phyloP scores from a whole-genome alignment of 2,113 vertebrate species.

The Oncorhynchus masou region DNA sequence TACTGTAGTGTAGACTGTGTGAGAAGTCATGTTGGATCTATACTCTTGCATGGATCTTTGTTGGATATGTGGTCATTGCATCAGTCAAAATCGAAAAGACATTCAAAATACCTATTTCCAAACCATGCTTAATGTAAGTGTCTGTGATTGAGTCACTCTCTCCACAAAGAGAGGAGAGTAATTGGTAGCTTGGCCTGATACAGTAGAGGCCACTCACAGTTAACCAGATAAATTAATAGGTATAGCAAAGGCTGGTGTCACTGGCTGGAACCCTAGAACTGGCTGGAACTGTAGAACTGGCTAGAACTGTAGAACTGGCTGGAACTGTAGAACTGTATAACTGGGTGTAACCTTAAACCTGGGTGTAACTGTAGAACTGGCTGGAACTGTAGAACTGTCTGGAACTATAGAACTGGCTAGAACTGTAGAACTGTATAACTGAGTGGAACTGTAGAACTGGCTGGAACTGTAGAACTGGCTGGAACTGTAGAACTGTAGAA shows the following conservation, averaged over 20 bases:
- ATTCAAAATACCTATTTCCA: not conserved
- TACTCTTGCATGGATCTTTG: not conserved
- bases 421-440: too few relatives aligned
- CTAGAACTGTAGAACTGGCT: too few relatives aligned
- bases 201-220: conserved; percentile 19
- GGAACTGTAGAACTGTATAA: too few relatives aligned
- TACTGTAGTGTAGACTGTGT: too few relatives aligned
- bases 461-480: too few relatives aligned
- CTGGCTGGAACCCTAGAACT: conserved; percentile 22
- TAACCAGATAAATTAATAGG: conserved; percentile 61
- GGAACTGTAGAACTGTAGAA: too few relatives aligned
- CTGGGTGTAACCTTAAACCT: too few relatives aligned
- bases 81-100: not conserved
- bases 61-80: conserved; percentile 15
- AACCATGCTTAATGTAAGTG: not conserved
- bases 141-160: not conserved
- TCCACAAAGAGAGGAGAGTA: conserved; percentile 8
- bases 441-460: too few relatives aligned
- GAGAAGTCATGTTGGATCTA: not conserved
- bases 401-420: too few relatives aligned
- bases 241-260: conserved; percentile 29
- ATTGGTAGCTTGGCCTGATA: conserved; percentile 47
- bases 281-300: not conserved
- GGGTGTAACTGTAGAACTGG: too few relatives aligned
- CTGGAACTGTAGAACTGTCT: too few relatives aligned